Evolutionary conservation across 2,888 invertebrate genomes (phyloP), one percentile per base, ranked within the genome.

Genomic region (Subacronicta megacephala): DNA sequence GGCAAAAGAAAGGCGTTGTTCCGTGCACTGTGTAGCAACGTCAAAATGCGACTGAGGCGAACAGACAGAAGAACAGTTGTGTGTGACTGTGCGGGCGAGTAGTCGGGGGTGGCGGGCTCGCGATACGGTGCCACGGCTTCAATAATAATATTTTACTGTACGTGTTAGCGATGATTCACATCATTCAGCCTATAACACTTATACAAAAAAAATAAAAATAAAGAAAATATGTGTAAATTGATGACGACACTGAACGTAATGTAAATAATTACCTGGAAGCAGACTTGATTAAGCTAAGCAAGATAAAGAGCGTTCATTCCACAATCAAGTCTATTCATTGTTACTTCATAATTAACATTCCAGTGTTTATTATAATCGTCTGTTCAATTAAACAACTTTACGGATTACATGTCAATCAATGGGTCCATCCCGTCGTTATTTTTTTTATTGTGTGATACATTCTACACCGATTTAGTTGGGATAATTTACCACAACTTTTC

Each of bases 31-130:
- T 75, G 75, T 66, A 70, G 81, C 83, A 80, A 79, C 82, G 87
- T 84, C 84, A 83, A 84, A 84, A 82, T 72, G 81, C 88, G 87
- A 92, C 92, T 92, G 89, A 74, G 68, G 54, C 77, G 71, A 66
- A 50, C 68, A 55, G 65, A 62, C 57, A 71, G 64, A 69, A 29
- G 12, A n/a, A 31, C n/a, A 57, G 76, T 66, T 63, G 69, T 64
- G 72, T 60, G 74, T 69, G 73, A 71, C 68, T 64, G 72, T 60
- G 74, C 70, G 73, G 72, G 54, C 61, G 70, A 45, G 47, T 42
- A 59, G 68, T 73, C 78, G 85, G 82, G 84, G 87, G 86, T 83
- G 86, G 82, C 43, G 58, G 61, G 56, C 62, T 75, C 80, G 77
- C 73, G 59, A 72, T 74, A 67, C 68, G 63, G 75, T 80, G 75